Conservation (phyloP, 2,888 invertebrate genomes). For the Cryptocephalus moraei region DNA sequence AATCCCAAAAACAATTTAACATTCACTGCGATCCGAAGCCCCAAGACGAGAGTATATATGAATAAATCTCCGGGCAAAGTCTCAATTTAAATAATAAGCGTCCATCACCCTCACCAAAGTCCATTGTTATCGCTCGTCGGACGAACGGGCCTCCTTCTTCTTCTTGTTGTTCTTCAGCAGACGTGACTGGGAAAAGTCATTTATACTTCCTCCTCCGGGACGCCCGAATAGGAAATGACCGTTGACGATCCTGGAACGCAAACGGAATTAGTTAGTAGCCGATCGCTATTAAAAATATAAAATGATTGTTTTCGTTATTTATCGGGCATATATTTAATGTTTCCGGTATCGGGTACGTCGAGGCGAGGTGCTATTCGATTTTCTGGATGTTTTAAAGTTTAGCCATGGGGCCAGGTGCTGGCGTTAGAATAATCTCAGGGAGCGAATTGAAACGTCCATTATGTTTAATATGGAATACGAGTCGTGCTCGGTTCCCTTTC, state of each 20-base stretch:
- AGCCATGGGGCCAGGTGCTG: too few species aligned
- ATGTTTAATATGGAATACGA: too few species aligned
- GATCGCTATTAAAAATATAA: neutral
- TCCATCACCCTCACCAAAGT: constrained; percentile 28
- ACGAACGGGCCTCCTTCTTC: constrained; percentile 8
- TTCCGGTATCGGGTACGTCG: too few species aligned
- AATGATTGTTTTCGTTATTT: too few species aligned
- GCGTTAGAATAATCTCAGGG: too few species aligned
- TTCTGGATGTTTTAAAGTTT: too few species aligned
- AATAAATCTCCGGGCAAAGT: neutral
- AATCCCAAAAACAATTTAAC: neutral
- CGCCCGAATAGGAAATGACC: constrained; percentile 1
- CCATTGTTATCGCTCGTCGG: constrained; percentile 25
- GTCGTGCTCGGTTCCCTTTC: too few species aligned
- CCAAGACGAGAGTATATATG: neutral
- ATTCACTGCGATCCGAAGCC: neutral
- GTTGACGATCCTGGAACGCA: neutral
- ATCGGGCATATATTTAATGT: too few species aligned
- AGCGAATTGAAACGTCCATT: too few species aligned
- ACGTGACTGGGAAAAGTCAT: constrained; percentile 25
- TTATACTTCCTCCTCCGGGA: constrained; percentile 18
- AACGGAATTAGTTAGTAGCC: neutral
- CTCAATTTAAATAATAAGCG: neutral
- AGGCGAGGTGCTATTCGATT: too few species aligned
- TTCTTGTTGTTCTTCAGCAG: constrained; percentile 3